Evolutionary conservation across 1,140 invertebrate species (phyloP).

Genomic region (Hestina assimilis): DNA sequence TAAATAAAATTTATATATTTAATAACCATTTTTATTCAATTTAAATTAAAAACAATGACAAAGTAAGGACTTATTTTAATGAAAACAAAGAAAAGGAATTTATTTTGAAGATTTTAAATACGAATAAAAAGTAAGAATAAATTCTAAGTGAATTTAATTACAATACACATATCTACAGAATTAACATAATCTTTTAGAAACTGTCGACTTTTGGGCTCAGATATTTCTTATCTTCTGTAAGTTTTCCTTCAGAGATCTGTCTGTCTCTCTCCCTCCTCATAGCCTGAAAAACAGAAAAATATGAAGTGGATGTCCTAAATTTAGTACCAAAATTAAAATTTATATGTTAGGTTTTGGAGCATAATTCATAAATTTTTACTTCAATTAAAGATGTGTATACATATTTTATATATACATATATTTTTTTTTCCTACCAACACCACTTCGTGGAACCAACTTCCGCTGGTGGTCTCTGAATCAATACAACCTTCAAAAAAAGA

Average conservation of each 20-base stretch:
- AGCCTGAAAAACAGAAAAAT: constrained; percentile 33
- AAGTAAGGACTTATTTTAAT: neutral
- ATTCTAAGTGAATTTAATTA: constrained; percentile 13
- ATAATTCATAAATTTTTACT: too few relatives aligned
- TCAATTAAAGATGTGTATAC: too few relatives aligned
- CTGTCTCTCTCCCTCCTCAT: constrained; percentile 40
- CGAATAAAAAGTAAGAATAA: neutral
- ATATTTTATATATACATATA: too few relatives aligned
- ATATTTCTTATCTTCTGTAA: constrained; percentile 65
- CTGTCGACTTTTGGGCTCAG: constrained; percentile 57
- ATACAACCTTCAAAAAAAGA: too few relatives aligned
- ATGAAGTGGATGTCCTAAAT: neutral
- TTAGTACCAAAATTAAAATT: neutral
- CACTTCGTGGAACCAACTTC: too few relatives aligned
- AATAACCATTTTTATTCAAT: too few relatives aligned
- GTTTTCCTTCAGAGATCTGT: constrained; percentile 55
- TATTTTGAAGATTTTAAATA: too few relatives aligned
- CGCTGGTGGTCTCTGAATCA: too few relatives aligned
- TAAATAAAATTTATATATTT: too few relatives aligned
- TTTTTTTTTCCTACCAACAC: too few relatives aligned
- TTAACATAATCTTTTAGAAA: constrained; percentile 41
- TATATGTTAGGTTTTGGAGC: too few relatives aligned
- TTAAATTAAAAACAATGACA: neutral
- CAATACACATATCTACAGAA: constrained; percentile 20
- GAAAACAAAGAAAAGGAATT: neutral